Base-by-base conservation (phyloP, 2,113 vertebrate genomes). In the Panurus biarmicus region DNA sequence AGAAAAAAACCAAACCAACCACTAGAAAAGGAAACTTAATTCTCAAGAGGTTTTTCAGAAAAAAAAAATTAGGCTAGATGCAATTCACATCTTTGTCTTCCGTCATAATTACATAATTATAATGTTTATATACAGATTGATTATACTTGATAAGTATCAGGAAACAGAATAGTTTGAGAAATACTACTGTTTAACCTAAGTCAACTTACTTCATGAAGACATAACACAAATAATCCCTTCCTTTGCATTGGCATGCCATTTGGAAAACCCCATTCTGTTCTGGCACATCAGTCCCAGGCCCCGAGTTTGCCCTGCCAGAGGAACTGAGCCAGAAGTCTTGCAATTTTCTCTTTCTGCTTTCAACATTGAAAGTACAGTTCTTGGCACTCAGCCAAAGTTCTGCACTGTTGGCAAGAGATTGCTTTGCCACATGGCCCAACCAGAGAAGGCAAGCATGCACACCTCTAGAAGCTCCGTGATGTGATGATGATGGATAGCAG, bases 201-300 rank as follows among this genome's bases (percentile, higher is more conserved):
- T 58, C 82, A 72, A 75, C 10, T 85, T 87, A 28, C 20, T 83
- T 91, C 45, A 53, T 53, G n/a, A 84, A 80, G 53, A 8, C 31
- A 85, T 66, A 74, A n/a, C n/a, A 47, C 16, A 62, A 45, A 77
- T 67, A 40, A 51, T 9, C 15, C 17, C 38, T 66, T 84, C 18
- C 14, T 57, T 71, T 3, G 0, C 1, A 0, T 24, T 75, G 83
- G 12, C 23, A 40, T 16, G 31, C 5, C 3, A 0, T 42, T 70
- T 74, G 47, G 50, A 85, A 93, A 83, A 26, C 24, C 29, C 26
- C 36, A 33, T 58, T 25, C 57, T n/a, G 5, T 73, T 85, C 45
- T 45, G 42, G 69, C 28, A 40, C 0, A 1, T 31, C 40, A 66
- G 4, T 9, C 18, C 36, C 10, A 45, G 18, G 25, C 40, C 11